Evolutionary conservation across 2,113 vertebrate genomes (phyloP), one percentile per base, ranked within the genome.

Genomic region (Aspidoscelis tigris): DNA sequence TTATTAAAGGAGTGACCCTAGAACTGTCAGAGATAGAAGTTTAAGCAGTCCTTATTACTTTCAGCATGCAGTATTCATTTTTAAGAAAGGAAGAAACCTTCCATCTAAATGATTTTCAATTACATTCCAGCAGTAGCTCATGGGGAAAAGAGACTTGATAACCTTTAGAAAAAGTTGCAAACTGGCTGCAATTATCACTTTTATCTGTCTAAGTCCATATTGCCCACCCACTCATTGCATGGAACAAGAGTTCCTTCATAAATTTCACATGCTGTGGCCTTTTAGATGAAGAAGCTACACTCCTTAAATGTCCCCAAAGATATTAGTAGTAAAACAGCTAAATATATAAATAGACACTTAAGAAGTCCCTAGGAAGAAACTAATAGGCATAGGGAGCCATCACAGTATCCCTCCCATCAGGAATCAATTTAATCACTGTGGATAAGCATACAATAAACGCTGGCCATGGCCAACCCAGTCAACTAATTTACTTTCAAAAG

Each of bases 301-400:
- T 78, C 55, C n/a, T 81, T 88, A 89, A 83, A 78, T 80, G 33
- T 78, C 77, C 77, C 87, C 83, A 66, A 90, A 89, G 84, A 88
- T 50, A 82, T 24, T 73, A 91, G n/a, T 61, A 87, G 10, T 71
- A 87, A 88, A 92, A 85, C 5, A 86, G 61, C 72, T 86, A 92
- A 90, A 86, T 78, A 80, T 66, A 55, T 3, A 83, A 87, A 80
- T 43, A 75, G 65, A 84, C 86, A 90, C 69, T 80, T 78, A 76
- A 39, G 77, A 72, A 87, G 78, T 82, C 22, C 69, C 85, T 76
- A 75, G 61, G 12, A 89, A 86, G 81, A 53, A 88, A 72, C 43
- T 78, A 72, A 68, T 82, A 77, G 68, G 43, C 64, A 44, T 73
- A 81, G 44, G 65, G 3, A 0, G 0, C 20, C 82, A 66, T 58